These are phyloP conservation scores for Grantiella picta DNA, from an alignment of 2,113 vertebrate genomes.

Conservation along the genomic window DNA sequence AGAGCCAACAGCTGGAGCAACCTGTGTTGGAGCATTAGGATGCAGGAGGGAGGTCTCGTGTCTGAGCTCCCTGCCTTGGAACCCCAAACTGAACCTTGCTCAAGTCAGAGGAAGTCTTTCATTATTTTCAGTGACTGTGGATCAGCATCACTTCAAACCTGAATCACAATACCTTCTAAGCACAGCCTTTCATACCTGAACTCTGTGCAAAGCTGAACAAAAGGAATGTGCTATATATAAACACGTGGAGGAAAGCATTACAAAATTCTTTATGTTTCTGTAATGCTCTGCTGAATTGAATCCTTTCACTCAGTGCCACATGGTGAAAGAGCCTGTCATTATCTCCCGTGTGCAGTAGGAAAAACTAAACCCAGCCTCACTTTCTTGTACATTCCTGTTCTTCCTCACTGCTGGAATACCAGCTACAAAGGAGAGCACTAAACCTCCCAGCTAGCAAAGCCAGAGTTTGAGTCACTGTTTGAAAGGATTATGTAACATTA, in stretches of 20 bases:
- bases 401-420: neutral
- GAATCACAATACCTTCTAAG: neutral
- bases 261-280: neutral
- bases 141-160: neutral
- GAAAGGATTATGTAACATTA: neutral
- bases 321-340: neutral
- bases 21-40: neutral
- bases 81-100: neutral
- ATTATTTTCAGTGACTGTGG: neutral
- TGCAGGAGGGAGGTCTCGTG: neutral
- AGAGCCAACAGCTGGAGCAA: neutral
- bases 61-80: neutral
- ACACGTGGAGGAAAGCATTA: neutral
- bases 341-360: neutral
- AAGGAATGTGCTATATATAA: slow-evolving; percentile 42
- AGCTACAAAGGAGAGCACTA: neutral
- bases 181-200: neutral
- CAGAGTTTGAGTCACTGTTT: neutral
- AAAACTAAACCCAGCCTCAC: neutral
- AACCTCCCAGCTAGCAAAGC: neutral
- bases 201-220: neutral
- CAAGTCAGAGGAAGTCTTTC: neutral
- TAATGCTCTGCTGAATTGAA: slow-evolving; percentile 7
- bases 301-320: neutral
- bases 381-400: neutral